Conservation (phyloP, 1,140 invertebrate genomes). For the Microvelia longipes region DNA sequence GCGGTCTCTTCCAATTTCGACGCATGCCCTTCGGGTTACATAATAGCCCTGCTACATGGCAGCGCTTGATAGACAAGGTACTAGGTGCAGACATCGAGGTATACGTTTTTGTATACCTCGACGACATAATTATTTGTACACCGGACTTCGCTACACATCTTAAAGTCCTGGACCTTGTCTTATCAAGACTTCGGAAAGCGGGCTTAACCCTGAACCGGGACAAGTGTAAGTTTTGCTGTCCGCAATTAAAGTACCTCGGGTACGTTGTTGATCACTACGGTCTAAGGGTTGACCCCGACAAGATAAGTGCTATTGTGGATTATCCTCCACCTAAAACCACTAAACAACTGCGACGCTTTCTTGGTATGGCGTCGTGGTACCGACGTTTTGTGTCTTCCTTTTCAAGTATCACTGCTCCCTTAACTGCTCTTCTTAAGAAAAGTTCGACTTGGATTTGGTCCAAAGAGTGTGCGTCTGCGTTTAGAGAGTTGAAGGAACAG, state of each 20-base stretch:
- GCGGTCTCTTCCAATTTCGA: slow-evolving; percentile 27
- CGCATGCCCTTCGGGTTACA: slow-evolving; percentile 32
- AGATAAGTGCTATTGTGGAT: slow-evolving; percentile 22
- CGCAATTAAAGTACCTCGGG: background rate
- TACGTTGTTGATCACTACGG: slow-evolving; percentile 14
- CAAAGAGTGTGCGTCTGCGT: slow-evolving; percentile 10
- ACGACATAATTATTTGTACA: slow-evolving; percentile 30
- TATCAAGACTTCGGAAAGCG: background rate
- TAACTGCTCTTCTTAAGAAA: slow-evolving; percentile 23
- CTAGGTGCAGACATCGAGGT: slow-evolving; percentile 24
- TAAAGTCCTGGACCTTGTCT: slow-evolving; percentile 18
- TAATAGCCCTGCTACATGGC: slow-evolving; percentile 23
- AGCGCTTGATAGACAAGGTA: slow-evolving; percentile 26
- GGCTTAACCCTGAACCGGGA: background rate
- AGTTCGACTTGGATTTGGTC: slow-evolving; percentile 17
- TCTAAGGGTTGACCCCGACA: slow-evolving; percentile 6
- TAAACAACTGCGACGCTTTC: slow-evolving; percentile 19
- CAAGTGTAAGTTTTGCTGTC: background rate
- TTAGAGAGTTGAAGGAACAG: slow-evolving; percentile 19
- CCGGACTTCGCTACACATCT: slow-evolving; percentile 28
- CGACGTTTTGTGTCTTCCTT: slow-evolving; percentile 25
- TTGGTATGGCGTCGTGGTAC: slow-evolving; percentile 24
- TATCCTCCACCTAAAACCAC: slow-evolving; percentile 20
- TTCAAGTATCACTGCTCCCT: slow-evolving; percentile 21
- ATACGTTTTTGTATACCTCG: slow-evolving; percentile 27